Evolutionary conservation across 1,140 invertebrate genomes (phyloP).

Genomic region (Habropoda laboriosa): DNA sequence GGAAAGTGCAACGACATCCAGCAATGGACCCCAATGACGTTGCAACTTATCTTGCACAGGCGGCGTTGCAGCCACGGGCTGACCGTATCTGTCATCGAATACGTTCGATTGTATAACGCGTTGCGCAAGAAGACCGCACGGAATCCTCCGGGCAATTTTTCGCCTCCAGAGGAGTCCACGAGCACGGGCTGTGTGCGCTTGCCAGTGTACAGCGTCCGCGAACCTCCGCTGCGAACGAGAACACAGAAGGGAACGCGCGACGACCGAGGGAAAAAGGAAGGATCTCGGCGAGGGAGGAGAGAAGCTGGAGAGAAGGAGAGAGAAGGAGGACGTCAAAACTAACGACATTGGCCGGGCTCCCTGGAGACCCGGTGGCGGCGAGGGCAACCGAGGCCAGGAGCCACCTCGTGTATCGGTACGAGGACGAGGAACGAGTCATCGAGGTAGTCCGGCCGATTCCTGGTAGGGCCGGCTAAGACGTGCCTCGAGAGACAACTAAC

Average conservation of each 20-base stretch:
- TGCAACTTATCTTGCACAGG: conserved; percentile 48
- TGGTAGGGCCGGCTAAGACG: conserved; percentile 74
- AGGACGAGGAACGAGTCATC: conserved; percentile 73
- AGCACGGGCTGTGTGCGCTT: no score
- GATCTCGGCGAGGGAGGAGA: background rate
- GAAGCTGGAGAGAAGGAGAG: conserved; percentile 4
- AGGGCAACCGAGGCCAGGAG: conserved; percentile 59
- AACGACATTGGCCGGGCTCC: conserved; percentile 71
- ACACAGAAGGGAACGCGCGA: background rate
- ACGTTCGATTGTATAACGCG: conserved; percentile 59
- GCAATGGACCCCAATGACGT: conserved; percentile 16
- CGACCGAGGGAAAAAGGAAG: no score
- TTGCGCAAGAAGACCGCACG: conserved; percentile 52
- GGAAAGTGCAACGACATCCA: conserved; percentile 15
- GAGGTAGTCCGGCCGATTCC: conserved; percentile 73
- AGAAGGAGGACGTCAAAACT: conserved; percentile 66
- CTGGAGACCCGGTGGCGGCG: conserved; percentile 65
- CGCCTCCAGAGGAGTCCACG: no score
- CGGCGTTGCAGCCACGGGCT: conserved; percentile 23
- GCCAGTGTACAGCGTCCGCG: no score
- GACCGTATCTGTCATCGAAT: conserved; percentile 13
- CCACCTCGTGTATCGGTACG: conserved; percentile 56
- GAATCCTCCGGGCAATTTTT: conserved; percentile 32
- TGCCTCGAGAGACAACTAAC: conserved; percentile 79
- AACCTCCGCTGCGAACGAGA: background rate